phyloP scores from a whole-genome alignment of 92 coral and sea anemone genomes.

The Anthopleura xanthogrammica region DNA sequence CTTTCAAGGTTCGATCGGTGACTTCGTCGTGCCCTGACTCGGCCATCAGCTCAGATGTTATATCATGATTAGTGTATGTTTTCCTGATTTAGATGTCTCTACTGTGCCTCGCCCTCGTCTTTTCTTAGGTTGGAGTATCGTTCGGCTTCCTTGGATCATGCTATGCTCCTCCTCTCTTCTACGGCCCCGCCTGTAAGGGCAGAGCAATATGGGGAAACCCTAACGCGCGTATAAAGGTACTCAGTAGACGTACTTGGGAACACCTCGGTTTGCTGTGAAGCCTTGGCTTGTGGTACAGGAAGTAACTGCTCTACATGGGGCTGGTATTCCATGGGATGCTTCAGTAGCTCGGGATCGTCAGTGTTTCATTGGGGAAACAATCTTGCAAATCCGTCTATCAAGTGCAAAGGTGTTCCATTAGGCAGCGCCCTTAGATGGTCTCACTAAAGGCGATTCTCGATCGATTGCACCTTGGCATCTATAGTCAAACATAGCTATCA shows the following conservation, averaged over 20 bases:
- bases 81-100: not conserved
- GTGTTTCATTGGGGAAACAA: conserved; percentile 44
- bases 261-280: conserved; percentile 22
- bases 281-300: conserved; percentile 25
- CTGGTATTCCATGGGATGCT: conserved; percentile 26
- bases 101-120: not conserved
- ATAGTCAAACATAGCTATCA: too few species aligned
- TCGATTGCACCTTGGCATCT: not conserved
- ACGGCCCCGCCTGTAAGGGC: conserved; percentile 1
- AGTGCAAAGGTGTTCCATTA: conserved; percentile 30
- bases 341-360: conserved; percentile 11
- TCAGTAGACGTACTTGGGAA: conserved; percentile 8
- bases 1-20: too few species aligned
- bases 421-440: conserved; percentile 30
- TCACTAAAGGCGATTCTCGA: conserved; percentile 2
- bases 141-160: conserved; percentile 19
- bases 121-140: not conserved
- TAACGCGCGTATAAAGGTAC: conserved; percentile 9
- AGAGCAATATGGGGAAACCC: conserved; percentile 14
- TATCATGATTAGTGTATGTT: too few species aligned
- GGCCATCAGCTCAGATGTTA: too few species aligned
- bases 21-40: too few species aligned
- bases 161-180: conserved; percentile 27
- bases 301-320: conserved; percentile 25
- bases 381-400: conserved; percentile 27